Base-by-base conservation (phyloP, 92 coral and sea anemone genomes). In the Diadumene lineata region DNA sequence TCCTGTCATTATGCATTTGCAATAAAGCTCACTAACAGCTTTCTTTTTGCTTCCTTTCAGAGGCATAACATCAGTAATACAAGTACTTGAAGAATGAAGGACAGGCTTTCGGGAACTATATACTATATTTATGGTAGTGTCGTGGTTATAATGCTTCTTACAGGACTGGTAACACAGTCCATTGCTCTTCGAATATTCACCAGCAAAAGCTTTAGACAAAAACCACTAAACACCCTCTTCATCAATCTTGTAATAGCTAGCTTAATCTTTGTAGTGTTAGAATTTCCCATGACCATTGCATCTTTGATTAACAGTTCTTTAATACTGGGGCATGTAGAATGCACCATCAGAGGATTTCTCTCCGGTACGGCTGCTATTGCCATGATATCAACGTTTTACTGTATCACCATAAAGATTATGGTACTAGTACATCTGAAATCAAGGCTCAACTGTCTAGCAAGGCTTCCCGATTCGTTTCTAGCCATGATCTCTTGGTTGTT, bases 151-250 rank as follows among this genome's bases (percentile, higher is more conserved):
- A 60, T 60, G 65, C 17, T 60, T 60, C 17, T 60, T 3, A 6
- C 26, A 1, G 65, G 65, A 60, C 31, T 60, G 2, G 17, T 21
- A 21, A 21, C 65, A 21, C 65, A 60, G 32, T 22, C 4, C 32
- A 60, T 60, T 18, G 65, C 65, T 2, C 29, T 60, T 1, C 32
- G 29, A 2, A 60, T 60, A 7, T 60, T 60, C 31, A 60, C 65
- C 17, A 23, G 30, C 30, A 60, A 18, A 60, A 10, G 8, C 32
- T 60, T 60, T 18, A 23, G 23, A 26, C 65, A 22, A 27, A 60
- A 60, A 22, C 65, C 65, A 22, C 65, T 60, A 3, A 60, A 60
- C 65, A 60, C 22, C 22, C 65, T 60, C 65, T 60, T 60, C 65
- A 21, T 60, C 31, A 60, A 60, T 23, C 31, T 60, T 2, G 65